Evolutionary conservation across 2,888 invertebrate species (phyloP).

Genomic region (Gibbula magus): DNA sequence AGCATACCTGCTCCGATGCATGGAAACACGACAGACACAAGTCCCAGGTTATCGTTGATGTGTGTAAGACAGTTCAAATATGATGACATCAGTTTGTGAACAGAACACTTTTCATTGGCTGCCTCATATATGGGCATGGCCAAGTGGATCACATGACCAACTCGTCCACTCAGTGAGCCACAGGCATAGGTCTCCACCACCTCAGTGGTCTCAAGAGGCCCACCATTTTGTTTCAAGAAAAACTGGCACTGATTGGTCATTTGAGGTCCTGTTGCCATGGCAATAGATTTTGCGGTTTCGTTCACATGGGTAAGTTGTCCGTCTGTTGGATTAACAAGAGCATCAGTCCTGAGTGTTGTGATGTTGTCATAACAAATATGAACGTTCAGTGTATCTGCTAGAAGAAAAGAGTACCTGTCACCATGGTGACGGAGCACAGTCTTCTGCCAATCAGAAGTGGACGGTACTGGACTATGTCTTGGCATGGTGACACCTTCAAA

Average conservation of each 20-base stretch:
- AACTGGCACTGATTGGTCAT: not conserved
- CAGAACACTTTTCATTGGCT: not conserved
- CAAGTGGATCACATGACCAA: slow-evolving; percentile 63
- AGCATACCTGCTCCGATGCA: slow-evolving; percentile 9
- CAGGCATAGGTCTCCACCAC: slow-evolving; percentile 7
- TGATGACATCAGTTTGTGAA: not conserved
- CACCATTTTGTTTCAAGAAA: not conserved
- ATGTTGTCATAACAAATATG: slow-evolving; percentile 16
- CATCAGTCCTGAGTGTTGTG: not conserved
- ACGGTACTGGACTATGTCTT: not conserved
- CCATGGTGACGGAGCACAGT: not conserved
- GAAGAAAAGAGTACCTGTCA: slow-evolving; percentile 3
- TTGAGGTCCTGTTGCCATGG: not conserved
- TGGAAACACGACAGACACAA: not conserved
- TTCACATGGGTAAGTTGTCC: slow-evolving; percentile 17
- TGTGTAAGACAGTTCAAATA: not conserved
- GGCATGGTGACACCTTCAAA: not conserved
- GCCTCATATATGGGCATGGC: slow-evolving; percentile 58
- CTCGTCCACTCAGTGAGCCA: not conserved
- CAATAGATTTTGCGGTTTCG: not conserved
- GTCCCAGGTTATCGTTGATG: not conserved
- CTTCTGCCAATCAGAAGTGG: not conserved
- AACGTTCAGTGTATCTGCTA: not conserved
- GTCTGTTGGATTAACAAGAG: slow-evolving; percentile 12
- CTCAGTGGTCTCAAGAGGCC: not conserved